These are phyloP conservation scores for Tribolium madens DNA, from an alignment of 1,140 invertebrate species.

Conservation along the genomic window DNA sequence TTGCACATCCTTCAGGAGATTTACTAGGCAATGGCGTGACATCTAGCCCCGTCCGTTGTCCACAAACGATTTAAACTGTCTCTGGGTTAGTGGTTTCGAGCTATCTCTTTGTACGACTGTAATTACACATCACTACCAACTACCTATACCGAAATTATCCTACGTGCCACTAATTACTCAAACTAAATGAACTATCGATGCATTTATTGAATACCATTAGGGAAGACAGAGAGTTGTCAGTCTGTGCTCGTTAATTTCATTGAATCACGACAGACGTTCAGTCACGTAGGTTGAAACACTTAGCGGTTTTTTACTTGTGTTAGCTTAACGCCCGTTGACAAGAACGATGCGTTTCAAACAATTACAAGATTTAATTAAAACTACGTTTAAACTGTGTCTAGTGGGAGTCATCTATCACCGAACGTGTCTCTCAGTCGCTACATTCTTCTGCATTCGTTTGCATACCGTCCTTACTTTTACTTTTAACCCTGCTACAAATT, in stretches of 20 bases:
- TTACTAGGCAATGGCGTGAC: slow-evolving; percentile 63
- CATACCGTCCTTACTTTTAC: slow-evolving; percentile 53
- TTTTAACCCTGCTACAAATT: slow-evolving; percentile 41
- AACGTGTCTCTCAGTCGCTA: slow-evolving; percentile 60
- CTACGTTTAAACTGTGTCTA: slow-evolving; percentile 63
- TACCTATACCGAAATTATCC: neutral
- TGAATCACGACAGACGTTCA: slow-evolving; percentile 59
- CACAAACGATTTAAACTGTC: slow-evolving; percentile 62
- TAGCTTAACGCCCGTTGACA: slow-evolving; percentile 56
- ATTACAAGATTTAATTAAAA: slow-evolving; percentile 67
- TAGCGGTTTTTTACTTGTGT: slow-evolving; percentile 58
- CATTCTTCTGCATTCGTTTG: slow-evolving; percentile 63
- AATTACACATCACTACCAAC: no score
- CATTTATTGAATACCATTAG: slow-evolving; percentile 42
- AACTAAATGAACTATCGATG: slow-evolving; percentile 38
- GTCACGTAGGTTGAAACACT: slow-evolving; percentile 57
- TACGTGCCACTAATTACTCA: slow-evolving; percentile 25
- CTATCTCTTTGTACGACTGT: neutral
- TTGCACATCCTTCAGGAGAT: slow-evolving; percentile 58
- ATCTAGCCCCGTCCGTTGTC: slow-evolving; percentile 60
- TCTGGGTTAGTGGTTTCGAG: slow-evolving; percentile 58
- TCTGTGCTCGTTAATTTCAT: slow-evolving; percentile 54
- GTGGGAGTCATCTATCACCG: slow-evolving; percentile 65
- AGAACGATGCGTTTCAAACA: slow-evolving; percentile 61
- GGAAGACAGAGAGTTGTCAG: slow-evolving; percentile 40